Base-by-base conservation (phyloP, 2,797 vertebrate species). In the Merluccius polli region DNA sequence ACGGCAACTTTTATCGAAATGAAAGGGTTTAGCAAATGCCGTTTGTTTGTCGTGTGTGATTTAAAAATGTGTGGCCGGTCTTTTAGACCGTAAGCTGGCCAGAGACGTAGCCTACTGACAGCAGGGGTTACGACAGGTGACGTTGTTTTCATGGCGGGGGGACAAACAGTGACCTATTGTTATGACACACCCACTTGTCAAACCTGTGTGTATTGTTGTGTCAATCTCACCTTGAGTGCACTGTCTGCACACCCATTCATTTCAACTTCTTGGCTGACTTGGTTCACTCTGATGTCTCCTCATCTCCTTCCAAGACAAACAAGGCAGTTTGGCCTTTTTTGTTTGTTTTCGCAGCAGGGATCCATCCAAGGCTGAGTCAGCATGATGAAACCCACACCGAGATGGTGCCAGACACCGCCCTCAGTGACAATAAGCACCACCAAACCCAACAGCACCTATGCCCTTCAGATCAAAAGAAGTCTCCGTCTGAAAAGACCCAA, bases 311-410 rank as follows among this genome's bases (percentile, higher is more conserved):
- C 24, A 73, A 31, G 35, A 21, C 30, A 31, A 33, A 32, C 24
- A 65, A 16, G 18, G 4, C 24, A 21, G 36, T 38, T 38, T 38
- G 38, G 38, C 38, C 11, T 4, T 8, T 12, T n/a, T 52, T 52
- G 72, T 21, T 59, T 70, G 10, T 32, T 30, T 24, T 70, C 3
- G 0, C 72, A 4, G 7, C 75, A 70, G n/a, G n/a, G n/a, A 27
- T 3, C 76, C 70, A 38, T 29, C 79, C 33, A 29, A 71, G 29
- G 27, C 75, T 72, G 73, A 73, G 79, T 70, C 44, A 72, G 74
- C 69, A 94, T 94, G 84, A 94, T 96, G 94, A 95, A 93, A 84
- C 90, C 92, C 76, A 91, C 84, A 74, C 88, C 89, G 80, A 82
- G 85, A 73, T 87, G 85, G 87, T 91, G 90, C 76, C 89, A 91